Evolutionary conservation across 2,113 vertebrate species (phyloP), one percentile per base, ranked within the genome.

Genomic region (Peromyscus maniculatus): DNA sequence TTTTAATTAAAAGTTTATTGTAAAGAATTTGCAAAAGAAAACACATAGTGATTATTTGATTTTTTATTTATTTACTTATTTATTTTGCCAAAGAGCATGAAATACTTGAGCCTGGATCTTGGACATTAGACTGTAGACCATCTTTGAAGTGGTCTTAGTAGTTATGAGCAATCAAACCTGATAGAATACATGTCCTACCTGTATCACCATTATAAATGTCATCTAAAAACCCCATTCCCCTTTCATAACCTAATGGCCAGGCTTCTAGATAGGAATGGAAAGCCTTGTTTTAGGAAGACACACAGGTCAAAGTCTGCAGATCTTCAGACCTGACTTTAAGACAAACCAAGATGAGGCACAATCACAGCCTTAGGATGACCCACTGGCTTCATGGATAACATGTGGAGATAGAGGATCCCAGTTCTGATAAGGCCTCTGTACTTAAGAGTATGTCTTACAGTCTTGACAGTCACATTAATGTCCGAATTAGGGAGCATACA

Each of bases 141-240:
- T 69, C 39, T 39, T 79, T 88, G 59, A 83, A 93, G 16, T 64
- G 91, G 75, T 36, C 55, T 95, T 92, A 91, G 71, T 94, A 80
- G 13, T 57, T 82, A 3, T 16, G 31, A 84, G 17, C 24, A 67
- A 36, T 71, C 78, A 90, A 88, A 94, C 88, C 12, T 7, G 52
- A 89, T 67, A 87, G 39, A 21, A 21, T 55, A 49, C 13, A 8
- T 89, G 92, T 78, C 24, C 59, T 78, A 87, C 77, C 6, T 39
- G 6, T 43, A 75, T 43, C 89, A 79, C 36, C 78, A 87, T 62
- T 87, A 24, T 46, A 93, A 89, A n/a, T 77, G 71, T n/a, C 12
- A n/a, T 59, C 26, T 66, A 33, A 62, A 92, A 89, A 24, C 46
- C 79, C 24, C 36, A n/a, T 64, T 82, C 67, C 82, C 15, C 93